Evolutionary conservation across 1,140 invertebrate species (phyloP), one percentile per base, ranked within the genome.

Genomic region (Drosophila ficusphila): DNA sequence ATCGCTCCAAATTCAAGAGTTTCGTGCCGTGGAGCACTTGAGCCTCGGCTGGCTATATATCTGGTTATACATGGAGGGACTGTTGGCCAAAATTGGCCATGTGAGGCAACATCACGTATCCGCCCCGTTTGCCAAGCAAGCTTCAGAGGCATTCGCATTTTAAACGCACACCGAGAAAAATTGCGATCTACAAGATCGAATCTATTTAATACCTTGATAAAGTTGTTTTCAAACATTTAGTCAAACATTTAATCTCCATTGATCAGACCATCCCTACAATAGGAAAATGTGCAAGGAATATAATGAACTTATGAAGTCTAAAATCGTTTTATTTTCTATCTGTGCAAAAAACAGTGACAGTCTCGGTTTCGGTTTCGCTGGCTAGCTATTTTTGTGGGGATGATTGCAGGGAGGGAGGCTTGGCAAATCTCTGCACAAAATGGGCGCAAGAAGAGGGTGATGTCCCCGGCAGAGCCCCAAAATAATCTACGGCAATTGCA

Each of bases 401-500:
- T 16, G 21, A 6, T 12, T 47, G 54, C 54, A 33, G 29, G 16
- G 16, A 18, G 48, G 47, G 27, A 9, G 41, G 49, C 56, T 64
- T 68, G 48, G 41, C 31, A 69, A 69, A 69, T 69, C 65, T 54
- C 81, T 67, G 70, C 53, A 48, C 49, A 57, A 41, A 49, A 18
- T 29, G 46, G 33, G 33, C 18, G 44, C 29, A 29, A 14, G 31
- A 34, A 38, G 41, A 64, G 60, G 67, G 46, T 19, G 39, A 29
- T 51, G 47, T 62, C 25, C 36, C 51, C 49, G 51, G 42, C 67
- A 67, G 12, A 48, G 39, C 73, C 52, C 41, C 60, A 76, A 79
- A 83, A 75, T 85, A 85, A 85, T 86, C 79, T 86, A 86, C 36
- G 76, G 76, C 76, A 81, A 86, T 86, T 85, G 76, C 79, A 85